Conservation (phyloP, 2,888 invertebrate genomes). For the Xestia rhomboidea region DNA sequence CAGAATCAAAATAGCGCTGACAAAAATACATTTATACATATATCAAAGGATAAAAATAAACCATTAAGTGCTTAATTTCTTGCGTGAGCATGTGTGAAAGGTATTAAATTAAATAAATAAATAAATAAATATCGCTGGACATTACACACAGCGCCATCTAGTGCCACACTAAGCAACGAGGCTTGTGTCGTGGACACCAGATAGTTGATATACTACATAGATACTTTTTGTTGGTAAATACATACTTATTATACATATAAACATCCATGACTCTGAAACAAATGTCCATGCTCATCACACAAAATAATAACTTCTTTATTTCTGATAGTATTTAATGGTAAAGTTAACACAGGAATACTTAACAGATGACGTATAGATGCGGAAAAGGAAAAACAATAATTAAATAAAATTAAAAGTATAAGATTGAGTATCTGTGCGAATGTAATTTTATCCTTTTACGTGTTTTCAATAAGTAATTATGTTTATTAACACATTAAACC, state of each 20-base stretch:
- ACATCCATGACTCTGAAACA: too few relatives aligned
- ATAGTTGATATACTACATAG: too few relatives aligned
- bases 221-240: too few relatives aligned
- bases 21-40: neutral
- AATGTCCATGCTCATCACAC: too few relatives aligned
- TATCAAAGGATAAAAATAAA: conserved; percentile 2
- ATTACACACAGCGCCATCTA: too few relatives aligned
- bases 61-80: neutral
- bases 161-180: too few relatives aligned
- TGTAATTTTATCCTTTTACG: neutral
- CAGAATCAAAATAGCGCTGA: neutral
- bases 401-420: neutral
- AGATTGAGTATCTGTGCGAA: neutral
- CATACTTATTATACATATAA: too few relatives aligned
- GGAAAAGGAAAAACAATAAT: conserved; percentile 18
- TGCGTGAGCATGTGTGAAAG: neutral
- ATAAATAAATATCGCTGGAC: too few relatives aligned
- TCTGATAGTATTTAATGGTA: conserved; percentile 20
- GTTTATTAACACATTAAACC: neutral
- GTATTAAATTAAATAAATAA: too few relatives aligned
- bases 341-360: conserved; percentile 1
- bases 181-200: too few relatives aligned
- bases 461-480: neutral
- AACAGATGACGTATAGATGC: neutral
- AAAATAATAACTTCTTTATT: conserved; percentile 34